phyloP scores from a whole-genome alignment of 2,113 vertebrate species.

The Heloderma charlesbogerti region DNA sequence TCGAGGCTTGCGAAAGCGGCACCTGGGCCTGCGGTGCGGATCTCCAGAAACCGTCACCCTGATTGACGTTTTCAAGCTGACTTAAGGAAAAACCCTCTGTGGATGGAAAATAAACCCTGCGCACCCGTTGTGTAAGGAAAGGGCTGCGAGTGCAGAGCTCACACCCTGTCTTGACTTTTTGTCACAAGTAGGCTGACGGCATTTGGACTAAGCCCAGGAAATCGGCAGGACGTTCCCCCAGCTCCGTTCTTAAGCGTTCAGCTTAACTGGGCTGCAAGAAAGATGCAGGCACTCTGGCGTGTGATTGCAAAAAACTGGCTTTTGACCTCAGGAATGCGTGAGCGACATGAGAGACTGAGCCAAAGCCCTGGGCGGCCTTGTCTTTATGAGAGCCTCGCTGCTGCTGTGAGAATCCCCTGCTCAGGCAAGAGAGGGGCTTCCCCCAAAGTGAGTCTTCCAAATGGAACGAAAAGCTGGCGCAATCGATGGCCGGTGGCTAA shows the following conservation, averaged over 20 bases:
- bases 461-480: accelerated
- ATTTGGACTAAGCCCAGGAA: background rate
- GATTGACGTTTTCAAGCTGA: background rate
- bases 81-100: background rate
- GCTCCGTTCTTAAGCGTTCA: background rate
- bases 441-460: accelerated
- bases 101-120: background rate
- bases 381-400: background rate
- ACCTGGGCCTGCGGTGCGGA: background rate
- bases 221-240: background rate
- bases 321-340: slow-evolving; percentile 26
- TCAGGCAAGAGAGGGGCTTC: background rate
- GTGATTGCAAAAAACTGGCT: background rate
- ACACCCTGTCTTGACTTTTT: background rate
- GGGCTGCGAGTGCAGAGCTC: background rate
- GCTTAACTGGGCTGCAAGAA: background rate
- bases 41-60: background rate
- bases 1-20: background rate
- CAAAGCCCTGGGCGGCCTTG: background rate
- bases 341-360: background rate
- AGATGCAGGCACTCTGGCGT: background rate
- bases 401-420: slow-evolving; percentile 48
- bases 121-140: too few species aligned
- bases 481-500: background rate
- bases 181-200: background rate